Conservation (phyloP, 2,797 vertebrate genomes). For the Buphagus erythrorhynchus region DNA sequence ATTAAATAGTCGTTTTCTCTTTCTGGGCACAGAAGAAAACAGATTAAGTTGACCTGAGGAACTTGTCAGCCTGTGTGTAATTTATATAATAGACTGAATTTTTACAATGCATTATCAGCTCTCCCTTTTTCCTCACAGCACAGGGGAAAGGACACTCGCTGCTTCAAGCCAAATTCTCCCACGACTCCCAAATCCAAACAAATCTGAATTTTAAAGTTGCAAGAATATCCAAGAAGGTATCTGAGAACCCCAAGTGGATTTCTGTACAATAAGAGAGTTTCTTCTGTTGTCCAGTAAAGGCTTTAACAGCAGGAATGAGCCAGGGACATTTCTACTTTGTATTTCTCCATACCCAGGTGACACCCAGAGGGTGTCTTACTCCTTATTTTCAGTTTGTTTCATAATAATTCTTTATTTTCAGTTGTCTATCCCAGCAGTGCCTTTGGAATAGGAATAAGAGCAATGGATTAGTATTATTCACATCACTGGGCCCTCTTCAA, state of each 20-base stretch:
- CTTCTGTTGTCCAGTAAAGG: not conserved
- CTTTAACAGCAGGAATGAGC: not conserved
- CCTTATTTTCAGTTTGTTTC: not conserved
- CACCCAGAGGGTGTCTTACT: not conserved
- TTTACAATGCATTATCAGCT: not conserved
- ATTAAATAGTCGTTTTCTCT: slow-evolving; percentile 47
- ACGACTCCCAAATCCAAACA: not conserved
- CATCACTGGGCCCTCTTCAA: not conserved
- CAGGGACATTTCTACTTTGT: not conserved
- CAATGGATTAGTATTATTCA: not conserved
- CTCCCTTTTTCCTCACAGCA: not conserved
- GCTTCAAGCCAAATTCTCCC: not conserved
- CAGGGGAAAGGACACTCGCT: not conserved
- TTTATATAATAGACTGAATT: not conserved
- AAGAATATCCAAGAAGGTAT: not conserved
- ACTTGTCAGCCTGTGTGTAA: not conserved
- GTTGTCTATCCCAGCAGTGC: not conserved
- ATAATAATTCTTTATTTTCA: not conserved
- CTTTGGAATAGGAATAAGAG: not conserved
- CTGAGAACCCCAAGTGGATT: not conserved
- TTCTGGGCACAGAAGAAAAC: not conserved
- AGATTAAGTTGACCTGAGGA: slow-evolving; percentile 1
- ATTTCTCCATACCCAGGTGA: not conserved
- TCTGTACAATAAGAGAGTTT: not conserved
- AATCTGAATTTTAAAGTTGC: not conserved